These are phyloP conservation scores for Perizoma flavofasciatum DNA, from an alignment of 2,888 invertebrate species.

Conservation along the genomic window DNA sequence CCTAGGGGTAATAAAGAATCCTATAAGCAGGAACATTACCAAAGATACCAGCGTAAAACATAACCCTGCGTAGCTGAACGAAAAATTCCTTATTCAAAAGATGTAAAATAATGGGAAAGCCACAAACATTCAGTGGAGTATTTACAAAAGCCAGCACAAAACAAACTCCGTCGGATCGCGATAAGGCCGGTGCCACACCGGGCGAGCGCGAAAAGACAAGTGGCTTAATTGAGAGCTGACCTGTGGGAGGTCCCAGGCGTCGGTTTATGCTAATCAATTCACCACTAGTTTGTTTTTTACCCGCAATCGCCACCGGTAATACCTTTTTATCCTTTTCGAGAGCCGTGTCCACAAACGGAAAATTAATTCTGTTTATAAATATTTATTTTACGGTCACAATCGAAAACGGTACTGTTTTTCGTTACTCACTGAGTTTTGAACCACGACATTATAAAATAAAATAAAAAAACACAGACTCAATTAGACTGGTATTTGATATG, in stretches of 20 bases:
- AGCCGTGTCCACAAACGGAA: conserved; percentile 43
- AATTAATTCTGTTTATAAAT: conserved; percentile 46
- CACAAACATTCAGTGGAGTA: conserved; percentile 30
- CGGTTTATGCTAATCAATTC: conserved; percentile 81
- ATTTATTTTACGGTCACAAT: conserved; percentile 31
- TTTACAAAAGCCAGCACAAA: conserved; percentile 23
- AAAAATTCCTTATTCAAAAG: neutral
- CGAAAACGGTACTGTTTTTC: conserved; percentile 39
- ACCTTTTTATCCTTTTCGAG: conserved; percentile 60
- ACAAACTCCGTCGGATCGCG: conserved; percentile 62
- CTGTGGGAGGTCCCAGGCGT: conserved; percentile 76
- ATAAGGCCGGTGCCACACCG: conserved; percentile 73
- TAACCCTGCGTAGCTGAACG: neutral
- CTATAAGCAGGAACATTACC: too few species aligned
- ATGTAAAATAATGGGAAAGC: conserved; percentile 22
- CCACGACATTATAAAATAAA: neutral
- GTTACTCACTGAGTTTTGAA: conserved; percentile 10
- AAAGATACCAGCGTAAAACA: neutral
- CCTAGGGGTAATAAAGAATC: too few species aligned
- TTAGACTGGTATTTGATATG: too few species aligned
- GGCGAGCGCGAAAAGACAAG: conserved; percentile 76
- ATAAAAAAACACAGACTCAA: too few species aligned
- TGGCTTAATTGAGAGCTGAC: conserved; percentile 79
- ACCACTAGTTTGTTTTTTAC: conserved; percentile 76
- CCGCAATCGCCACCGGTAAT: conserved; percentile 67